phyloP scores from a whole-genome alignment of 2,113 vertebrate genomes.

The Symphodus melops region DNA sequence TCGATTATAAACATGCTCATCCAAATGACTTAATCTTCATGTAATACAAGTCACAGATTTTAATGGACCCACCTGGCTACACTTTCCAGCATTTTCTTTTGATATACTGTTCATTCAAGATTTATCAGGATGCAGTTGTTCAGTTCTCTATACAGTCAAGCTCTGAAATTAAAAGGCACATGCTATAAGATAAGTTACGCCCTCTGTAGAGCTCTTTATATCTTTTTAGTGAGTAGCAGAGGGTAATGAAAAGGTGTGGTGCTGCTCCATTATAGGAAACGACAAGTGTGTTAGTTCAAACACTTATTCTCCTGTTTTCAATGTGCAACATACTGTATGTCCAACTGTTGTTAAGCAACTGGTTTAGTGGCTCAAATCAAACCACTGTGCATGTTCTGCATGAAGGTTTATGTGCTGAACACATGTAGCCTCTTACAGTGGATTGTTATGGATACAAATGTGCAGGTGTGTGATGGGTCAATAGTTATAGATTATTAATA shows the following conservation, averaged over 20 bases:
- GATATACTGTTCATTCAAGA: neutral
- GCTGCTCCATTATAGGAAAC: constrained; percentile 27
- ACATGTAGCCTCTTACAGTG: neutral
- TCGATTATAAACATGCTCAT: neutral
- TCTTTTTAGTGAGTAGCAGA: constrained; percentile 8
- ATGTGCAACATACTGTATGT: neutral
- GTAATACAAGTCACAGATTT: neutral
- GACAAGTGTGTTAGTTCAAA: constrained; percentile 6
- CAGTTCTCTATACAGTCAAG: neutral
- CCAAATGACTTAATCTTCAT: neutral
- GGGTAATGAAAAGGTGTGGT: constrained; percentile 31
- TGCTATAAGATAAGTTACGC: constrained; percentile 13
- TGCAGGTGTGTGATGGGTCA: no score
- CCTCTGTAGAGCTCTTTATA: neutral
- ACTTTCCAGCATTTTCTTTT: neutral
- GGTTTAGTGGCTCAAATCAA: neutral
- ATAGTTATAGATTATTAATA: neutral
- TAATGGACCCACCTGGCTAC: neutral
- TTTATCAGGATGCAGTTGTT: neutral
- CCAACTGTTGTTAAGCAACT: neutral
- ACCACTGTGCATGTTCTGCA: neutral
- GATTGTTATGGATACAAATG: no score
- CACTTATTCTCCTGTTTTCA: neutral
- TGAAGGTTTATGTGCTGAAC: neutral
- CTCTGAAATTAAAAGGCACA: constrained; percentile 31